Evolutionary conservation across 2,113 vertebrate genomes (phyloP).

Genomic region (Chitala chitala): DNA sequence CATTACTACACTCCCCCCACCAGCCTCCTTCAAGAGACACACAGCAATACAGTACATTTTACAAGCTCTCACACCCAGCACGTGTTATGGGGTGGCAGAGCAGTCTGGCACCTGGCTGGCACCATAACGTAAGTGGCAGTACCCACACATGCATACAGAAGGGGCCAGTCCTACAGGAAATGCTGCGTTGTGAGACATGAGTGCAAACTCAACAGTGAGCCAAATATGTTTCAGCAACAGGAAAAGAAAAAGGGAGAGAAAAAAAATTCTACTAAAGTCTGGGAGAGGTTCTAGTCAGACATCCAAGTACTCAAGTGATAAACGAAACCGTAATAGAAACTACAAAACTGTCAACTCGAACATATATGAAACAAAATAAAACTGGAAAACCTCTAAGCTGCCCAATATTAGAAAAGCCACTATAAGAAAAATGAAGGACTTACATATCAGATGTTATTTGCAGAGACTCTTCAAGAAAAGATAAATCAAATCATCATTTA

Average conservation of each 20-base stretch:
- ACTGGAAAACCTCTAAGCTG: no score
- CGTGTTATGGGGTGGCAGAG: not conserved
- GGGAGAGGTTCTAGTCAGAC: not conserved
- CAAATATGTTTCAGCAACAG: not conserved
- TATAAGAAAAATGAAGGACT: no score
- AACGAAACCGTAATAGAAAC: no score
- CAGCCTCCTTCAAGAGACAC: not conserved
- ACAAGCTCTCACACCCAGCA: no score
- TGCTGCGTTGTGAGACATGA: not conserved
- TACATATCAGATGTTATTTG: not conserved
- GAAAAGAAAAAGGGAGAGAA: not conserved
- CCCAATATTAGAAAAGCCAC: no score
- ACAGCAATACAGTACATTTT: not conserved
- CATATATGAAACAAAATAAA: not conserved
- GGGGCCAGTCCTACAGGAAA: not conserved
- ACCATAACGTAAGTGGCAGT: not conserved
- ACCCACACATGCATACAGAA: not conserved
- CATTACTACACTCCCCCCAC: not conserved
- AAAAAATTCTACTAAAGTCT: not conserved
- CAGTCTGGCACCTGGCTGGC: not conserved
- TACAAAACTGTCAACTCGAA: no score
- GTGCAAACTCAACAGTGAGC: not conserved
- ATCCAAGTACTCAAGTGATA: not conserved
- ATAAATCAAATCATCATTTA: not conserved
- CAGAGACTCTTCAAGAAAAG: not conserved